Evolutionary conservation across 2,888 invertebrate species (phyloP).

Genomic region (Aelia acuminata): DNA sequence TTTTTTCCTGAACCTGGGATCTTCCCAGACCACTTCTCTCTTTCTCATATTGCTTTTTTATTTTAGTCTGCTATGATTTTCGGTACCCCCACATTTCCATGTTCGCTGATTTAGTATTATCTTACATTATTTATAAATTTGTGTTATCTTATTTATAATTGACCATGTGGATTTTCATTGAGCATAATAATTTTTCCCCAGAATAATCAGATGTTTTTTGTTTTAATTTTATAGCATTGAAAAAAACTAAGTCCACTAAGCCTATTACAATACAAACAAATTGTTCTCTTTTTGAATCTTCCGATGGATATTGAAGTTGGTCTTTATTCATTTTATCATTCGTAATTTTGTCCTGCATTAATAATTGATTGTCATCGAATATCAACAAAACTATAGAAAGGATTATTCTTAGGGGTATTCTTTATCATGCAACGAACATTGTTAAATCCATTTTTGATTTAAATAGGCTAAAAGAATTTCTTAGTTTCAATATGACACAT

Average conservation of each 20-base stretch:
- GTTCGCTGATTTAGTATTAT: not conserved
- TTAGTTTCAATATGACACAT: not conserved
- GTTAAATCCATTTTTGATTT: no score
- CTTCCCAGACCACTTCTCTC: slow-evolving; percentile 12
- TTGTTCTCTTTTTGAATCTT: not conserved
- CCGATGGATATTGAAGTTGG: not conserved
- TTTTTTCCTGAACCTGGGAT: slow-evolving; percentile 49
- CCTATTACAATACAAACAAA: not conserved
- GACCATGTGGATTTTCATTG: not conserved
- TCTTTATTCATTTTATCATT: not conserved
- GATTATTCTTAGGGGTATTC: no score
- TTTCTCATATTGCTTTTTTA: not conserved
- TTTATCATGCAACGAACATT: no score
- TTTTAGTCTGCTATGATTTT: not conserved
- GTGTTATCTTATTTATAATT: not conserved
- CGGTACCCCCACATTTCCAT: not conserved
- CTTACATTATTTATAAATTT: slow-evolving; percentile 12
- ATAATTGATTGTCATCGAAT: not conserved
- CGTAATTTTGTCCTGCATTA: not conserved
- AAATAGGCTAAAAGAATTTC: no score
- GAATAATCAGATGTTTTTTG: not conserved
- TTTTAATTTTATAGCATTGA: not conserved
- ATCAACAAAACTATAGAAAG: not conserved
- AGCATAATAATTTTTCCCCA: not conserved
- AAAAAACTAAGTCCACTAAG: not conserved